Base-by-base conservation (phyloP, 2,797 vertebrate genomes). In the Sebastolobus altivelis region DNA sequence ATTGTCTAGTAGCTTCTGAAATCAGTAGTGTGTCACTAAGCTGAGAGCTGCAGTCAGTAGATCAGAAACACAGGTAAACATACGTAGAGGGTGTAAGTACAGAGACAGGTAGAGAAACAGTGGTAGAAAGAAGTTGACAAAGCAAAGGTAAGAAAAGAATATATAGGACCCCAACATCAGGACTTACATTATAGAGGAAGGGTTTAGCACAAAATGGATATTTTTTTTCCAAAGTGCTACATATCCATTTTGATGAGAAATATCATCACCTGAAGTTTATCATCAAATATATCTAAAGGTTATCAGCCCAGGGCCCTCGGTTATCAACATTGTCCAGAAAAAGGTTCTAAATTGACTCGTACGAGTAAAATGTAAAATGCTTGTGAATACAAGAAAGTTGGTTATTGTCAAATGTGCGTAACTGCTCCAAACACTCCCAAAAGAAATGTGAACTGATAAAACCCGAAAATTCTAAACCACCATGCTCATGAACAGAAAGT, bases 1-100 rank as follows among this genome's bases (percentile, higher is more conserved):
- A 89, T 79, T 71, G 43, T 88, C 66, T 72, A 61, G 65, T 78
- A 77, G 79, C 81, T 69, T 86, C 37, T 83, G 56, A 76, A 40
- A 61, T 80, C 69, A 65, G 58, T 62, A 46, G 29, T 77, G 79
- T 88, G 78, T 72, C 69, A 78, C 73, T 74, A 84, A 88, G 68
- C 77, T 77, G 69, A 87, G 63, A 78, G 59, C 66, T 84, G 76
- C 58, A 81, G 79, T 79, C 40, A 33, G 43, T 70, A 72, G 54
- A 55, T 81, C 62, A 87, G 60, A 86, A 78, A 80, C 62, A 74
- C n/a, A 61, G 60, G 16, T 77, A 77, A 71, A 79, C 46, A 59
- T 49, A 46, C 43, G 43, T 0, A 56, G 25, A 38, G 20, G 8
- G 9, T 3, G 29, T 13, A n/a, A 1, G n/a, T 10, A 66, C 22